A percentile compares a stretch with the other conserved stretches of the same genome.
Conservation (phyloP, 1,140 invertebrate genomes). For the Oryzaephilus surinamensis region DNA sequence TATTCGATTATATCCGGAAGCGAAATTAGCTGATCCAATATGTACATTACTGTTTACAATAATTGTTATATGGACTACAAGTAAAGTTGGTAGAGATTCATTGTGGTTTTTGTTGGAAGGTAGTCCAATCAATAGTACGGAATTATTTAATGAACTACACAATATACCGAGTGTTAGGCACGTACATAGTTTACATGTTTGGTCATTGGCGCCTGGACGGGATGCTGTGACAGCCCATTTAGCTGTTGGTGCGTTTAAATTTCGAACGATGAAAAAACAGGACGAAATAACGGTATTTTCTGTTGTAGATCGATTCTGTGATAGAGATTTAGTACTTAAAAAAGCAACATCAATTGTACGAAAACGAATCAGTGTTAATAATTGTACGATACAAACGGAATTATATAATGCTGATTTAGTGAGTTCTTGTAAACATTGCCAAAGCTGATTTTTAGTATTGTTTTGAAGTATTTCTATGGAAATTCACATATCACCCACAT, state of each 20-base stretch:
- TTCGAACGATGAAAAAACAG: slow-evolving; percentile 1
- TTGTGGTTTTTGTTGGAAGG: slow-evolving; percentile 70
- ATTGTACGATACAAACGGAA: slow-evolving; percentile 55
- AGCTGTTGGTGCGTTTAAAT: slow-evolving; percentile 50
- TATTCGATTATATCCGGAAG: slow-evolving; percentile 49
- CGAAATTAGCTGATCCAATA: slow-evolving; percentile 74
- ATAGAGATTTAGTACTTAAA: slow-evolving; percentile 42
- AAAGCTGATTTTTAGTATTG: not conserved
- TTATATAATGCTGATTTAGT: slow-evolving; percentile 25
- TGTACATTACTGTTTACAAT: slow-evolving; percentile 83
- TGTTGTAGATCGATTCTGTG: slow-evolving; percentile 40
- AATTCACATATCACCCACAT: too few species aligned
- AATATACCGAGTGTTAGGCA: slow-evolving; percentile 56
- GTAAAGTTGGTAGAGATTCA: slow-evolving; percentile 64
- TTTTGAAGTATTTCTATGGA: slow-evolving; percentile 2
- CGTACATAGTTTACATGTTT: slow-evolving; percentile 70
- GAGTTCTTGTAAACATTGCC: slow-evolving; percentile 18
- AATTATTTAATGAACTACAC: slow-evolving; percentile 43
- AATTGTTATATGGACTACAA: slow-evolving; percentile 71
- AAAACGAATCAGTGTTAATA: slow-evolving; percentile 44
- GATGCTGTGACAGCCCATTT: slow-evolving; percentile 62
- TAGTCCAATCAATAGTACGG: slow-evolving; percentile 51
- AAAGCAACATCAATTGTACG: slow-evolving; percentile 42
- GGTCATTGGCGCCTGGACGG: slow-evolving; percentile 67
- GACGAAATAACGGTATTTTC: too few species aligned